Evolutionary conservation across 2,888 invertebrate genomes (phyloP), one percentile per base, ranked within the genome.

Genomic region (Tachina lurida): DNA sequence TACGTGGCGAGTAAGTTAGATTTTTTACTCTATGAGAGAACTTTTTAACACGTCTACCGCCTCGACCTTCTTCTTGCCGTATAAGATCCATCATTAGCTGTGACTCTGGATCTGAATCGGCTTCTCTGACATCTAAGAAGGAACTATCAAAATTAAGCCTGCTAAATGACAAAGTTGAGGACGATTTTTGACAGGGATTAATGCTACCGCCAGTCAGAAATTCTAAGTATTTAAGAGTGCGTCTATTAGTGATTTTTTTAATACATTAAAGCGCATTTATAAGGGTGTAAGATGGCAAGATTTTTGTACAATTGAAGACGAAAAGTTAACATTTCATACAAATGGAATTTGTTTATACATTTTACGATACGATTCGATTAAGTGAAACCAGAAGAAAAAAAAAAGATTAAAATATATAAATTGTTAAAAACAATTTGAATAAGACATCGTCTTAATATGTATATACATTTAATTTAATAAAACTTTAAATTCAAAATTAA

Each of bases 21-120:
- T 95, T 95, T 87, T 94, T 95, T 63, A 96, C 94, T 68, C 94
- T 94, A 22, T 95, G 90, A 77, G 94, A 89, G 89, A 95, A 92
- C 60, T 94, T 90, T 87, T 94, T 93, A 88, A 93, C 91, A 7
- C 93, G 91, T 15, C 93, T 92, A 80, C 93, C 93, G 88, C 95
- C 92, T 87, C 95, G 92, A 91, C 94, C 93, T 90, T 95, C 94
- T 93, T 96, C 95, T 87, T 95, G 94, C 62, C 94, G 93, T 65
- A 95, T 90, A 67, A 94, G 87, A 60, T 91, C 89, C 41, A 88
- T 89, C 88, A 94, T 91, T 52, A 76, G 56, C 54, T 73, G 79
- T 39, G 67, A 76, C 75, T 86, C 86, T 3, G 79, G 75, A 62
- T 93, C 91, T 65, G 92, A 90, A 82, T 92, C 84, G 92, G 92